Conservation (phyloP, 2,797 vertebrate genomes). For the Acanthurus leucopareius region DNA sequence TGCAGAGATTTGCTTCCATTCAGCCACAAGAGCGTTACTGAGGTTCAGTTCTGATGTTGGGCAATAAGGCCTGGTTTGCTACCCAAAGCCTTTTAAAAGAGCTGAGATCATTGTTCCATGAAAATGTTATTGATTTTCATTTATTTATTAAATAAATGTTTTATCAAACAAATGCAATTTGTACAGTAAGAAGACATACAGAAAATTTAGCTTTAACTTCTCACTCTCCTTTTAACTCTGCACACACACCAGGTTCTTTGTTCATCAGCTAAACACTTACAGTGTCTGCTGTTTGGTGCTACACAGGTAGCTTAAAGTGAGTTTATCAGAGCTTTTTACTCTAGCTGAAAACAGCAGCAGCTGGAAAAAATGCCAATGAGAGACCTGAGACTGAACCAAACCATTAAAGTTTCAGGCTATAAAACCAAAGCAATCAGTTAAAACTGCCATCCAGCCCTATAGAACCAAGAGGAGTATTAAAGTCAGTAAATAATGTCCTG, state of each 20-base stretch:
- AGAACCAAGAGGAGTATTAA: too few relatives aligned
- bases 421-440: too few relatives aligned
- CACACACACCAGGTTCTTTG: too few relatives aligned
- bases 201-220: background rate
- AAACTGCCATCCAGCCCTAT: too few relatives aligned
- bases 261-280: background rate
- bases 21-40: slow-evolving; percentile 2
- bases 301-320: background rate
- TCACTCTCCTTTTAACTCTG: background rate
- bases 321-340: background rate
- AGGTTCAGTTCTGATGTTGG: background rate
- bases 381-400: too few relatives aligned
- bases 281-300: background rate
- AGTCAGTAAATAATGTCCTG: too few relatives aligned
- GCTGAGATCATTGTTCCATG: background rate
- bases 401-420: too few relatives aligned
- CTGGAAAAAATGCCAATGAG: background rate
- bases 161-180: background rate
- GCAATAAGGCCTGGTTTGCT: background rate
- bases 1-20: background rate
- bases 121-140: background rate
- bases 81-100: too few relatives aligned
- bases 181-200: background rate
- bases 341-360: background rate
- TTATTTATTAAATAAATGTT: background rate